A percentile compares a stretch with the other conserved stretches of the same genome.
phyloP scores from a whole-genome alignment of 2,888 invertebrate genomes.

The Escarpia spicata region DNA sequence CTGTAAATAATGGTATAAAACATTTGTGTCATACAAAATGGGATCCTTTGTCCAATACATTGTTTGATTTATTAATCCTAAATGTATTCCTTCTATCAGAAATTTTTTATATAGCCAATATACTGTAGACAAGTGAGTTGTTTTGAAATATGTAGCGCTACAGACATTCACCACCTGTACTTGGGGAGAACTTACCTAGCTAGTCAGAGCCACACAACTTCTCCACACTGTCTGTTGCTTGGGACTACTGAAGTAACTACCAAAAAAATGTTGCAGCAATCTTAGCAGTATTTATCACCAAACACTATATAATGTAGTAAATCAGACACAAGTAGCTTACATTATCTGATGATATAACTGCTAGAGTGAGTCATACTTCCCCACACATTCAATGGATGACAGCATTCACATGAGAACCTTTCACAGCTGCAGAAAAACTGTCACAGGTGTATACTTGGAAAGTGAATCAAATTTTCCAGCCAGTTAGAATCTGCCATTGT shows the following conservation, averaged over 20 bases:
- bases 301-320: background rate
- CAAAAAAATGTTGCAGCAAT: background rate
- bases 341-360: background rate
- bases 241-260: background rate
- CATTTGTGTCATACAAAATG: too few species aligned
- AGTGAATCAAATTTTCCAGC: background rate
- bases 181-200: too few species aligned
- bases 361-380: background rate
- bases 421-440: background rate
- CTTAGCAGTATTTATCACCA: background rate
- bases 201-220: too few species aligned
- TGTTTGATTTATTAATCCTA: too few species aligned
- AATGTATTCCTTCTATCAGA: too few species aligned
- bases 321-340: background rate
- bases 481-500: background rate
- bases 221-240: background rate
- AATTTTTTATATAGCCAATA: too few species aligned
- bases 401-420: background rate
- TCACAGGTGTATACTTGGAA: background rate
- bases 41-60: too few species aligned
- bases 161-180: too few species aligned
- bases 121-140: too few species aligned
- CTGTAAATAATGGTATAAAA: too few species aligned
- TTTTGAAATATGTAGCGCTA: too few species aligned
- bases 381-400: background rate